Percentiles rank a stretch among this genome's conserved stretches.
Conservation (phyloP, 2,888 invertebrate species). For the Drosophila engyochracea region DNA sequence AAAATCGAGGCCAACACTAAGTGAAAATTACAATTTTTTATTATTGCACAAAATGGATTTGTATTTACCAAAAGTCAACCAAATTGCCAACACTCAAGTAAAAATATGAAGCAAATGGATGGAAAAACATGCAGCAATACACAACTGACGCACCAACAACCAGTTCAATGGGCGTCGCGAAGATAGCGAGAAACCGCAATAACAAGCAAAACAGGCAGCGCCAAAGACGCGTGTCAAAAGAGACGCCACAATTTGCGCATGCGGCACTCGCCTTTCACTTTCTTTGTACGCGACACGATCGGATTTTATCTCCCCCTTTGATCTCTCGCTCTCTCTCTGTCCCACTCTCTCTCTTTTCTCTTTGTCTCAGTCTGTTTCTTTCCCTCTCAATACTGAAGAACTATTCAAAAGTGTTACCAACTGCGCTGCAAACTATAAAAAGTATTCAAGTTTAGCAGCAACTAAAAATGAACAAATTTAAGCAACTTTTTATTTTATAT, state of each 20-base stretch:
- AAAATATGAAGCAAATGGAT: neutral
- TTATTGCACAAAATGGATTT: neutral
- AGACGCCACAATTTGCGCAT: constrained; percentile 42
- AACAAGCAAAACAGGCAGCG: constrained; percentile 6
- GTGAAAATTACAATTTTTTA: neutral
- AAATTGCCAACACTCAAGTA: neutral
- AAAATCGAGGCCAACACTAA: neutral
- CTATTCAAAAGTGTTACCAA: neutral
- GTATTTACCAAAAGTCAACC: neutral
- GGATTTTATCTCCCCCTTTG: neutral
- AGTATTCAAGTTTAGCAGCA: no score
- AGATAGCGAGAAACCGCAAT: neutral
- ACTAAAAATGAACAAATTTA: no score
- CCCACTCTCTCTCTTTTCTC: neutral
- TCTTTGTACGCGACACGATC: constrained; percentile 34
- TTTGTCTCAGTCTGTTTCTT: neutral
- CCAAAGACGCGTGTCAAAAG: constrained; percentile 42
- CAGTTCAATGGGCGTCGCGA: neutral
- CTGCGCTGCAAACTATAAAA: neutral
- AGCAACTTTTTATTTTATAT: no score
- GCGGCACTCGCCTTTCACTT: constrained; percentile 56
- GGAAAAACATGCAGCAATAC: neutral
- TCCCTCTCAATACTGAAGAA: neutral
- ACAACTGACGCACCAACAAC: neutral
- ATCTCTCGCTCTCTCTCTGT: neutral